A percentile compares a stretch with the other conserved stretches of the same genome.
Evolutionary conservation across 1,140 invertebrate species (phyloP).

Genomic region (Trissolcus basalis): DNA sequence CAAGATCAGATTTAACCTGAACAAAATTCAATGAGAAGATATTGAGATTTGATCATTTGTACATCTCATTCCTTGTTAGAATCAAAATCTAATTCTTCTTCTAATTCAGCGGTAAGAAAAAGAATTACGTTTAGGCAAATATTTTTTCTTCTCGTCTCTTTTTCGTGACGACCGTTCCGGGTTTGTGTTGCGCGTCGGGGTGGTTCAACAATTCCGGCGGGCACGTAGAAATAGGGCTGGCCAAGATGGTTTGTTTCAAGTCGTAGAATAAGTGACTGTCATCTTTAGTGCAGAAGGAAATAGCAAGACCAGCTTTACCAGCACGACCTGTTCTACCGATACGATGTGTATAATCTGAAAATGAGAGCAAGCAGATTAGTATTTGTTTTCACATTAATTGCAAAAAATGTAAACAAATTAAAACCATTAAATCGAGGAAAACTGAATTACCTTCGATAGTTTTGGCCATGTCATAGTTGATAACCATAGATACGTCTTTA

Average conservation of each 20-base stretch:
- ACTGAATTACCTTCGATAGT: slow-evolving; percentile 93
- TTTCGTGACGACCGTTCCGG: slow-evolving; percentile 94
- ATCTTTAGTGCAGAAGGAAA: slow-evolving; percentile 98
- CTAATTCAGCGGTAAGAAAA: too few species aligned
- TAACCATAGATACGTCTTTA: slow-evolving; percentile 98
- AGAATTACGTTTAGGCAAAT: slow-evolving; percentile 85
- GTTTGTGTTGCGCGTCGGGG: slow-evolving; percentile 98
- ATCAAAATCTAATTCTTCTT: too few species aligned
- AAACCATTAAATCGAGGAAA: not conserved
- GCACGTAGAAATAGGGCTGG: slow-evolving; percentile 95
- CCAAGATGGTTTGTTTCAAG: slow-evolving; percentile 92
- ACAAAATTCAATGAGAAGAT: too few species aligned
- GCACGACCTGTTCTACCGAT: slow-evolving; percentile 99
- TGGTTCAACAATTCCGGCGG: slow-evolving; percentile 98
- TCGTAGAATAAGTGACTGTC: slow-evolving; percentile 98
- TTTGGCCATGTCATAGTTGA: slow-evolving; percentile 99
- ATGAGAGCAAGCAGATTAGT: slow-evolving; percentile 1
- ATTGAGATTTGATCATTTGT: too few species aligned
- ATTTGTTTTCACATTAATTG: slow-evolving; percentile 14
- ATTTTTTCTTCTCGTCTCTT: slow-evolving; percentile 97
- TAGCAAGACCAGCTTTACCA: slow-evolving; percentile 96
- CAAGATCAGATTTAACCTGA: too few species aligned
- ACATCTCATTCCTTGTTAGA: too few species aligned
- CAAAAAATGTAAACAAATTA: too few species aligned
- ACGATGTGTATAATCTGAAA: slow-evolving; percentile 97